Conservation (phyloP, 2,888 invertebrate species). For the Anodontia alba region DNA sequence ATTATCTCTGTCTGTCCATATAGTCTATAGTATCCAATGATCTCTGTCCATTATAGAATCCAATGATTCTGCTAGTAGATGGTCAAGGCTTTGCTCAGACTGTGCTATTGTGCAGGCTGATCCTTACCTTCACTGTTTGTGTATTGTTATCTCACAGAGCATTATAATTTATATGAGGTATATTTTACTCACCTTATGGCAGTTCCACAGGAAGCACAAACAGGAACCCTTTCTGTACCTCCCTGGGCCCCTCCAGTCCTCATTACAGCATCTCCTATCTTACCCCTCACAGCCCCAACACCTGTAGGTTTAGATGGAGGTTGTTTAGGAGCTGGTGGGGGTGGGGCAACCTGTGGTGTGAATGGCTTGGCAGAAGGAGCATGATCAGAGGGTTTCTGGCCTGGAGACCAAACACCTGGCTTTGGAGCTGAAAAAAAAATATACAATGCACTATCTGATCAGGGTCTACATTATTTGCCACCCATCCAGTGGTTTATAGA, state of each 20-base stretch:
- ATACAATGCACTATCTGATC: too few species aligned
- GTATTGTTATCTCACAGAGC: too few species aligned
- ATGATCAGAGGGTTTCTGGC: conserved; percentile 46
- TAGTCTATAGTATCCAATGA: too few species aligned
- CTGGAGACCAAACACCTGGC: conserved; percentile 72
- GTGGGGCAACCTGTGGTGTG: conserved; percentile 56
- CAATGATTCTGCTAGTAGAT: too few species aligned
- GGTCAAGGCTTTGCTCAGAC: too few species aligned
- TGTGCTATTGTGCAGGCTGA: too few species aligned
- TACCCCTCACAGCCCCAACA: conserved; percentile 76
- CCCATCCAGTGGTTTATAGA: too few species aligned
- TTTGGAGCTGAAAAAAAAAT: conserved; percentile 61
- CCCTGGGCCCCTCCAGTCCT: conserved; percentile 64
- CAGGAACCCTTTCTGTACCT: conserved; percentile 63
- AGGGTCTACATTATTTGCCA: too few species aligned
- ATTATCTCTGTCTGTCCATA: too few species aligned
- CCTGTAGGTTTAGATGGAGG: conserved; percentile 75
- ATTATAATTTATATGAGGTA: too few species aligned
- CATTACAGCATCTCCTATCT: conserved; percentile 77
- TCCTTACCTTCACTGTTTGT: too few species aligned
- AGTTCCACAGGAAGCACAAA: conserved; percentile 77
- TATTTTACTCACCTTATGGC: conserved; percentile 78
- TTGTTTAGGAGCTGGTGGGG: conserved; percentile 54
- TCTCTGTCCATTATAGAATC: too few species aligned
- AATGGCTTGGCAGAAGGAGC: conserved; percentile 66